Conservation (phyloP, 2,797 vertebrate species). For the Gobionotothen gibberifrons region DNA sequence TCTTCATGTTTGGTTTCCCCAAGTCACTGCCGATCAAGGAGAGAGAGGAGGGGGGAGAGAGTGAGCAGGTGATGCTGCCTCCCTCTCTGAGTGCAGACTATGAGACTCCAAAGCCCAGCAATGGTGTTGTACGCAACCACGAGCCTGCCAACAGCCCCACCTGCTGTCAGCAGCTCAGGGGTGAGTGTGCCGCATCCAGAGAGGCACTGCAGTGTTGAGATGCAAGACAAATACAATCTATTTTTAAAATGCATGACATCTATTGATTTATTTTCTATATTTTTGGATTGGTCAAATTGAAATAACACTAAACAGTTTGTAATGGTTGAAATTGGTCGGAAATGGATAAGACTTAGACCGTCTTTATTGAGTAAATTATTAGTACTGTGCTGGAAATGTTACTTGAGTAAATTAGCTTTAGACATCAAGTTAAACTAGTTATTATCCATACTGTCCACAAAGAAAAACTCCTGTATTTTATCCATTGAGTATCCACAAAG, state of each 20-base stretch:
- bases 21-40: slow-evolving; percentile 88
- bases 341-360: no score
- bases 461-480: neutral
- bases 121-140: slow-evolving; percentile 85
- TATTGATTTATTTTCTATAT: neutral
- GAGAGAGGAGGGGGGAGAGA: slow-evolving; percentile 84
- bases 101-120: slow-evolving; percentile 91
- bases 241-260: neutral
- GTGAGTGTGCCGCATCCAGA: slow-evolving; percentile 74
- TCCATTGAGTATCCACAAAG: neutral
- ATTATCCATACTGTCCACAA: neutral
- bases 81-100: slow-evolving; percentile 80
- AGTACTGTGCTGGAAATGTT: neutral
- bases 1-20: slow-evolving; percentile 98
- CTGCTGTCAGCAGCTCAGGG: slow-evolving; percentile 97
- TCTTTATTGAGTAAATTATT: no score
- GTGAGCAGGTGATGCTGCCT: slow-evolving; percentile 95
- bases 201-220: neutral
- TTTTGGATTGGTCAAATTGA: neutral
- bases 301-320: neutral
- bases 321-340: no score
- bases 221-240: neutral
- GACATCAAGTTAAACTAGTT: neutral
- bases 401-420: neutral
- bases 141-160: slow-evolving; percentile 85